These are phyloP conservation scores for Dreissena rostriformis DNA, from an alignment of 1,140 invertebrate genomes.

Conservation along the genomic window DNA sequence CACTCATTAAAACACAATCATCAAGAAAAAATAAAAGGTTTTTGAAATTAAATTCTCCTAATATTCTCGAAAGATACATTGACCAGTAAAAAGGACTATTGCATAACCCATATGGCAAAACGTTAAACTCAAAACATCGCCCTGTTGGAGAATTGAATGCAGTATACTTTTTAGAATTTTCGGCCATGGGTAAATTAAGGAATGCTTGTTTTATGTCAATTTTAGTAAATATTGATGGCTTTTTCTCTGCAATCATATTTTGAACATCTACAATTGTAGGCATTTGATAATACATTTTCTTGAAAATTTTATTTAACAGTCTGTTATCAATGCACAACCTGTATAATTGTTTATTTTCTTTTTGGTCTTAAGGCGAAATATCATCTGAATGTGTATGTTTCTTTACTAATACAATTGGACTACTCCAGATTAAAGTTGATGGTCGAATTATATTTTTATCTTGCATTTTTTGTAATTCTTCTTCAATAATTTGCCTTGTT, in stretches of 20 bases:
- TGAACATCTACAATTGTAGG: conserved; percentile 3
- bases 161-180: neutral
- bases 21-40: neutral
- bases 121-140: neutral
- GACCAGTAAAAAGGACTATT: neutral
- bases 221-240: neutral
- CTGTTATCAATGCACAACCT: conserved; percentile 11
- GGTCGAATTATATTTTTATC: conserved; percentile 9
- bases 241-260: neutral
- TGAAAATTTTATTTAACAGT: conserved; percentile 15
- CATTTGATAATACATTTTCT: conserved; percentile 7
- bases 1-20: neutral
- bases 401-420: conserved; percentile 3
- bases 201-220: conserved; percentile 15
- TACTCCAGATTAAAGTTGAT: neutral
- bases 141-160: neutral
- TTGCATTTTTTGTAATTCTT: neutral
- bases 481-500: neutral
- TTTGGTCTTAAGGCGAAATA: too few species aligned
- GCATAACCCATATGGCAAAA: neutral
- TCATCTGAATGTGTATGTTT: neutral
- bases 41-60: neutral
- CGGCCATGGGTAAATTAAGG: neutral
- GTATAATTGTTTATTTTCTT: neutral
- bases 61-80: neutral